Evolutionary conservation across 2,797 vertebrate genomes (phyloP), one percentile per base, ranked within the genome.

Genomic region (Semaprochilodus insignis): DNA sequence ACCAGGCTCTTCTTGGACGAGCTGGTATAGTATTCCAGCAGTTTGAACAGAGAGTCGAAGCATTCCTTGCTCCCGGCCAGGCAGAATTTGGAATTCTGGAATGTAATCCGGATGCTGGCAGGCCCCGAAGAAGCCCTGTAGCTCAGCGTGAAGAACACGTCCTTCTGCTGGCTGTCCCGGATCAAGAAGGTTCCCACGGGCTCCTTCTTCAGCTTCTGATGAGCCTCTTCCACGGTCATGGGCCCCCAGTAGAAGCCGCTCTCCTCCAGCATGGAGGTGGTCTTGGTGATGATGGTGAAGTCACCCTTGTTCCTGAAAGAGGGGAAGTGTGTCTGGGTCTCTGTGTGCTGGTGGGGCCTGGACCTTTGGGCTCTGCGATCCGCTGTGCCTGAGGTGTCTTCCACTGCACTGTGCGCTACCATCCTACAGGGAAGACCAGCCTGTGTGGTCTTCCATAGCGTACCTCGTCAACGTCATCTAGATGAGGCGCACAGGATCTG

Each of bases 241-340:
- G 98, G 95, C 0, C 98, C 98, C 98, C 98, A 99, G 89, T 99
- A 99, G 91, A 99, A 99, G 74, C 97, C 96, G 52, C 96, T 96
- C 88, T 92, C 94, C 81, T 99, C 97, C 66, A 99, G 93, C 92
- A 96, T 94, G 74, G 94, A 88, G 10, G 95, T 97, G n/a, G 98
- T 95, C 23, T 94, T 94, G 0, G 92, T 96, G 91, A 99, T 99
- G 93, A 95, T 92, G 74, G 87, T 89, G 82, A 96, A 99, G 86
- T 99, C 98, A 0, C 94, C 92, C 77, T 96, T 95, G 0, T 92
- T 95, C 86, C 94, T 92, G 89, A 99, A 99, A 19, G 95, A 96
- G 21, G 91, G 95, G 94, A 99, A 99, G 91, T 97, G 98, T 0
- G 97, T 97, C 60, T 81, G 75, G 69, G 81, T 83, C 81, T 36